phyloP scores from a whole-genome alignment of 1,140 invertebrate genomes.

The Papilio polytes region DNA sequence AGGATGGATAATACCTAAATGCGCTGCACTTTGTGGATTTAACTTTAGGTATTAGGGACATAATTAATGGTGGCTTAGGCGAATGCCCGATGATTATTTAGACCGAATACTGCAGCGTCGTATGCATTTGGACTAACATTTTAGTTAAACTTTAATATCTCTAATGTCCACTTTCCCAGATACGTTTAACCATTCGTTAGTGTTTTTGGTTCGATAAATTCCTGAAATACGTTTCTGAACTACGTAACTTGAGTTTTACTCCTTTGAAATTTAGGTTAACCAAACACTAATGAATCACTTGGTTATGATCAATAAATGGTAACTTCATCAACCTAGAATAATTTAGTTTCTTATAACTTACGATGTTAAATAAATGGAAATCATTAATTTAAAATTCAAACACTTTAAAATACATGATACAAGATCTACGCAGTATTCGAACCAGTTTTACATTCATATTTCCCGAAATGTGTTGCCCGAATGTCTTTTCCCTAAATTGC shows the following conservation, averaged over 20 bases:
- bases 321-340: no score
- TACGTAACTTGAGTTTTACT: no score
- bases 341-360: not conserved
- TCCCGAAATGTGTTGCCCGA: not conserved
- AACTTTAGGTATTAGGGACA: conserved; percentile 64
- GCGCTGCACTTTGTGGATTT: conserved; percentile 68
- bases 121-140: conserved; percentile 10
- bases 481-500: not conserved
- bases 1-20: conserved; percentile 73
- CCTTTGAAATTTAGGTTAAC: no score
- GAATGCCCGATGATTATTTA: conserved; percentile 55
- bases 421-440: no score
- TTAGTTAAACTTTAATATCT: not conserved
- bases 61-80: conserved; percentile 66
- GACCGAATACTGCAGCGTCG: conserved; percentile 25
- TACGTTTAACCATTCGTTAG: no score
- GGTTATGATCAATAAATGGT: no score
- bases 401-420: not conserved
- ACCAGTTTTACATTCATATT: no score
- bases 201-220: no score
- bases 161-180: not conserved
- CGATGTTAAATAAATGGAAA: not conserved
- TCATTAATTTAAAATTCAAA: not conserved
- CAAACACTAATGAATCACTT: no score
- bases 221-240: no score